Conservation (phyloP, 2,113 vertebrate genomes). For the Rostratula benghalensis region DNA sequence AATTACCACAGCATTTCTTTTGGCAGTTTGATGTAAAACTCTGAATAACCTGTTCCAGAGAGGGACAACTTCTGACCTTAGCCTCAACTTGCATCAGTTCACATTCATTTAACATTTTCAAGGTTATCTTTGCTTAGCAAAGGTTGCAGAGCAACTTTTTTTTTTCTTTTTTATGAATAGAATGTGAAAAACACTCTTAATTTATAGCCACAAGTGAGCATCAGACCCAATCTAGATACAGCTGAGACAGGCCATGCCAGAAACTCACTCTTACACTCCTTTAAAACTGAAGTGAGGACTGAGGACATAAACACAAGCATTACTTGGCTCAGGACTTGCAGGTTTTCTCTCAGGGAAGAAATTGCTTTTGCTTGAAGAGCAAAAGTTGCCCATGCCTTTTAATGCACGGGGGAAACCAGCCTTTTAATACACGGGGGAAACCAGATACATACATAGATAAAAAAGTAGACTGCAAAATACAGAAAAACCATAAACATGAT, state of each 20-base stretch:
- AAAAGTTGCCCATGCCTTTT: not conserved
- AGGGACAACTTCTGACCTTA: not conserved
- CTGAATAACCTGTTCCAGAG: not conserved
- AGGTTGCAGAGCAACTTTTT: not conserved
- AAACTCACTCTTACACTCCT: not conserved
- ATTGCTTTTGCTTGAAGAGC: not conserved
- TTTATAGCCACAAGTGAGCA: not conserved
- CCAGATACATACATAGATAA: not conserved
- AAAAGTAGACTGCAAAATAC: not conserved
- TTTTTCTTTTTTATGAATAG: not conserved
- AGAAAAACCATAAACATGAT: not conserved
- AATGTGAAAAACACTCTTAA: not conserved
- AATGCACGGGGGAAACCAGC: not conserved
- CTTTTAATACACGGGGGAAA: not conserved
- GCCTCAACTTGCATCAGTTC: not conserved
- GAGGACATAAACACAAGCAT: not conserved
- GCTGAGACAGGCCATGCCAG: not conserved
- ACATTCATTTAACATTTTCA: conserved; percentile 34
- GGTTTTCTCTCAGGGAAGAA: not conserved
- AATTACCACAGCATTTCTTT: not conserved
- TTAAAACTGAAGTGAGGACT: not conserved
- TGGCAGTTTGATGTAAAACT: not conserved
- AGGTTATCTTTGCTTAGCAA: not conserved
- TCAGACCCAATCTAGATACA: not conserved
- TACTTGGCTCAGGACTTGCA: not conserved